Conservation (phyloP, 1,140 invertebrate species). For the Tigriopus japonicus region DNA sequence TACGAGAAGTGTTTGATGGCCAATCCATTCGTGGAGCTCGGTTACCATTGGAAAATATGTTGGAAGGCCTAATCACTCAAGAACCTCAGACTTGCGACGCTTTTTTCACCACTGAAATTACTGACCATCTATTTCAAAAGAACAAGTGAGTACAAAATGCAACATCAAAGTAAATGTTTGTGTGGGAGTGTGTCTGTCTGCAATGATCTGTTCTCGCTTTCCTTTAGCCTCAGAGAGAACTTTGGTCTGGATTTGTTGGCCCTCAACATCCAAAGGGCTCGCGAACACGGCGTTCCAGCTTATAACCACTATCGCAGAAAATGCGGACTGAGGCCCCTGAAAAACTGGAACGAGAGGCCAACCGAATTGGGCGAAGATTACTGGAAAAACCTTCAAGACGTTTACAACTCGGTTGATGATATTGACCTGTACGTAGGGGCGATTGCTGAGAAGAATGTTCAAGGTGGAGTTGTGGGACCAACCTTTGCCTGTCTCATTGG, state of each 20-base stretch:
- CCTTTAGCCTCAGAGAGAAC: neutral
- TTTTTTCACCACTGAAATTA: conserved; percentile 30
- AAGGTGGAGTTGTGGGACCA: conserved; percentile 26
- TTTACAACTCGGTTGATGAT: conserved; percentile 17
- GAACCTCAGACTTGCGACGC: conserved; percentile 36
- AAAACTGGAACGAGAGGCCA: conserved; percentile 16
- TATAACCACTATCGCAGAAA: conserved; percentile 33
- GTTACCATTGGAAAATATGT: conserved; percentile 12
- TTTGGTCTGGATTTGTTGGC: conserved; percentile 29
- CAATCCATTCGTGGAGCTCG: conserved; percentile 1
- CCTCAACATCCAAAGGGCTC: conserved; percentile 38
- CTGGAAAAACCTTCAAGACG: conserved; percentile 2
- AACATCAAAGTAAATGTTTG: conserved; percentile 17
- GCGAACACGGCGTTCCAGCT: conserved; percentile 40
- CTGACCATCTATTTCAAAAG: conserved; percentile 33
- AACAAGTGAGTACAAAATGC: conserved; percentile 25
- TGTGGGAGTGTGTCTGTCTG: too few species aligned
- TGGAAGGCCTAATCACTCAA: conserved; percentile 40
- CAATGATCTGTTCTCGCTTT: conserved; percentile 19
- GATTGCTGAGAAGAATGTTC: conserved; percentile 23
- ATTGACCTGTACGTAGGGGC: conserved; percentile 23
- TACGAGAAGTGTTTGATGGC: conserved; percentile 13
- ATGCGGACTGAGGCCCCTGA: conserved; percentile 15
- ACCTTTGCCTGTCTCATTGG: conserved; percentile 32
- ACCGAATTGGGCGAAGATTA: conserved; percentile 15